phyloP scores from a whole-genome alignment of 1,140 invertebrate species.

The Hyposmocoma kahamanoa region DNA sequence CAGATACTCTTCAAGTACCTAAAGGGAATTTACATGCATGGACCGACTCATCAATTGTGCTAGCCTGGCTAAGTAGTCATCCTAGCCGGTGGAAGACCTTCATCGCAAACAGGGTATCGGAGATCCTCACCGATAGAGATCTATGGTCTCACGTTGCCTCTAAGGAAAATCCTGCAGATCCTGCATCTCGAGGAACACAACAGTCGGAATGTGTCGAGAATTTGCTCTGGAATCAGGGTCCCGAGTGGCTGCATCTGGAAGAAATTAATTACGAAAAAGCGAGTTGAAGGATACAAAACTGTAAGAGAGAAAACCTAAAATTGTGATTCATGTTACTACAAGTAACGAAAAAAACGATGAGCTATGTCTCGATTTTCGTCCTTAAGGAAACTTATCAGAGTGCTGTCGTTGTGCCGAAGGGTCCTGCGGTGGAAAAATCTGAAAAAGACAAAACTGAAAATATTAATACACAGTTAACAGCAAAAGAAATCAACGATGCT shows the following conservation, averaged over 20 bases:
- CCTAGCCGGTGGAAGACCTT: no score
- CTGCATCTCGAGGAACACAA: slow-evolving; percentile 31
- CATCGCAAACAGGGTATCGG: no score
- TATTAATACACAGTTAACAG: background rate
- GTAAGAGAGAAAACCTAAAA: slow-evolving; percentile 19
- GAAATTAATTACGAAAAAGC: slow-evolving; percentile 10
- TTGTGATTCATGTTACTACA: slow-evolving; percentile 5
- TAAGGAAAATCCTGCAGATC: slow-evolving; percentile 50
- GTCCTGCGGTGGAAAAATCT: slow-evolving; percentile 12
- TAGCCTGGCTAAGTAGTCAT: no score
- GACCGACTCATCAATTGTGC: no score
- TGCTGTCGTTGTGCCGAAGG: slow-evolving; percentile 8
- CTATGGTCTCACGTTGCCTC: no score
- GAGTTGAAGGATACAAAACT: slow-evolving; percentile 4
- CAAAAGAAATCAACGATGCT: slow-evolving; percentile 15
- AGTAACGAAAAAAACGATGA: background rate
- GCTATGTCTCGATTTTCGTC: slow-evolving; percentile 7
- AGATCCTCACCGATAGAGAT: no score
- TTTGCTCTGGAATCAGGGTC: slow-evolving; percentile 41
- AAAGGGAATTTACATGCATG: slow-evolving; percentile 12
- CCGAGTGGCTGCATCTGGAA: slow-evolving; percentile 11
- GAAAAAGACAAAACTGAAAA: background rate
- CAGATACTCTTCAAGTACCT: slow-evolving; percentile 9
- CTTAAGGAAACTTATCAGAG: slow-evolving; percentile 11
- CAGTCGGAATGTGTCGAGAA: slow-evolving; percentile 21